phyloP scores from a whole-genome alignment of 2,888 invertebrate species.

The Parnassius mnemosyne region DNA sequence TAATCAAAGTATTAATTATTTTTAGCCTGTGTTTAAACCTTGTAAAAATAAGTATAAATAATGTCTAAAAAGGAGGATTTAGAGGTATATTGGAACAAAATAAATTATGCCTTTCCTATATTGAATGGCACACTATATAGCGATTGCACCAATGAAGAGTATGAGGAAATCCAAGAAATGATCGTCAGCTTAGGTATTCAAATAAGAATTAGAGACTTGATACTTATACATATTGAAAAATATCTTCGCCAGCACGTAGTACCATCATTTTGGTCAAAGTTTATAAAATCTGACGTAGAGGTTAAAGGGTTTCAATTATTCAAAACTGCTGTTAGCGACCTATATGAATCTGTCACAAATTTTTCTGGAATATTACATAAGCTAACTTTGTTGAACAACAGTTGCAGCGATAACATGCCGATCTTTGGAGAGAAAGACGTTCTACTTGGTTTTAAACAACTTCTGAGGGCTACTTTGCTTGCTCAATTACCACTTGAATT shows the following conservation, averaged over 20 bases:
- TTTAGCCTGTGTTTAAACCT: too few species aligned
- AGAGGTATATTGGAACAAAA: conserved; percentile 68
- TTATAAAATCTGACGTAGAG: conserved; percentile 74
- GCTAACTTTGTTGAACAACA: conserved; percentile 75
- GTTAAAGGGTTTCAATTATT: conserved; percentile 83
- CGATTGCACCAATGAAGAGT: conserved; percentile 60
- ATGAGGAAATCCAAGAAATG: conserved; percentile 66
- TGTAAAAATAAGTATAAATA: not conserved
- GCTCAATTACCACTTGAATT: conserved; percentile 87
- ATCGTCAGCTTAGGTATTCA: conserved; percentile 62
- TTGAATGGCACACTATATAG: conserved; percentile 61
- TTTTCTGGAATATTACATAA: conserved; percentile 78
- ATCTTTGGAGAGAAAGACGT: conserved; percentile 79
- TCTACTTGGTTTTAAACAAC: conserved; percentile 81
- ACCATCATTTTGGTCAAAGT: conserved; percentile 85
- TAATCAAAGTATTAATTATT: too few species aligned
- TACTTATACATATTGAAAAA: conserved; percentile 77
- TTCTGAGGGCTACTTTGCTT: conserved; percentile 83
- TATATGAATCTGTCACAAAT: conserved; percentile 79
- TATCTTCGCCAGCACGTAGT: conserved; percentile 81
- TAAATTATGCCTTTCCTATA: conserved; percentile 71
- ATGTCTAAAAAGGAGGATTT: conserved; percentile 61
- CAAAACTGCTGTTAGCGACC: conserved; percentile 83
- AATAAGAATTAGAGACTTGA: conserved; percentile 64
- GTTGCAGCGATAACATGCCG: conserved; percentile 63